Evolutionary conservation across 2,113 vertebrate species (phyloP).

Genomic region (Ceuthmochares aereus): DNA sequence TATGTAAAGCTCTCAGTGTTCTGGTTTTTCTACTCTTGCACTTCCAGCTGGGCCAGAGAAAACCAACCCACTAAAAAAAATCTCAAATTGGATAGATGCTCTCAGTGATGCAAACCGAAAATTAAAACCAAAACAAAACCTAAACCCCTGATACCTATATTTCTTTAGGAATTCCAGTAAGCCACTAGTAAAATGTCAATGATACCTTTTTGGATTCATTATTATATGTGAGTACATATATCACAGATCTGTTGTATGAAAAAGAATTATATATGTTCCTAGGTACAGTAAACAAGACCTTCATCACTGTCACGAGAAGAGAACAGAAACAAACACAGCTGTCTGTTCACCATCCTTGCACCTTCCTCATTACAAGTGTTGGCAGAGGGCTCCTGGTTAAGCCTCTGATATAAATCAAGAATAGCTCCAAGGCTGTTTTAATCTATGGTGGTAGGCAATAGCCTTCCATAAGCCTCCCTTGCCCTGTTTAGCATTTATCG

Average conservation of each 20-base stretch:
- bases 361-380: neutral
- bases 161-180: constrained; percentile 35
- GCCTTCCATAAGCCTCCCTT: neutral
- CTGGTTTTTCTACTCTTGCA: neutral
- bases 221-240: neutral
- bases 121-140: neutral
- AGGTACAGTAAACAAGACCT: constrained; percentile 11
- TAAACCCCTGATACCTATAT: neutral
- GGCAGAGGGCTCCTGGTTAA: neutral
- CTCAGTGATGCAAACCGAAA: constrained; percentile 2
- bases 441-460: neutral
- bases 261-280: constrained; percentile 2
- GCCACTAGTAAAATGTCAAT: constrained; percentile 34
- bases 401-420: constrained; percentile 3
- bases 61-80: neutral
- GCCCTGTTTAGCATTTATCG: neutral
- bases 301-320: constrained; percentile 21
- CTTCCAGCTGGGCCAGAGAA: constrained; percentile 1
- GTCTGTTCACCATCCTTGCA: neutral
- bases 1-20: constrained; percentile 9
- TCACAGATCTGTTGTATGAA: constrained; percentile 16
- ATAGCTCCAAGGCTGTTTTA: neutral
- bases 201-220: constrained; percentile 38
- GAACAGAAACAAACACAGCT: neutral
- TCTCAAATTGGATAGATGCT: neutral